Evolutionary conservation across 2,797 vertebrate genomes (phyloP).

Genomic region (Intellagama lesueurii): DNA sequence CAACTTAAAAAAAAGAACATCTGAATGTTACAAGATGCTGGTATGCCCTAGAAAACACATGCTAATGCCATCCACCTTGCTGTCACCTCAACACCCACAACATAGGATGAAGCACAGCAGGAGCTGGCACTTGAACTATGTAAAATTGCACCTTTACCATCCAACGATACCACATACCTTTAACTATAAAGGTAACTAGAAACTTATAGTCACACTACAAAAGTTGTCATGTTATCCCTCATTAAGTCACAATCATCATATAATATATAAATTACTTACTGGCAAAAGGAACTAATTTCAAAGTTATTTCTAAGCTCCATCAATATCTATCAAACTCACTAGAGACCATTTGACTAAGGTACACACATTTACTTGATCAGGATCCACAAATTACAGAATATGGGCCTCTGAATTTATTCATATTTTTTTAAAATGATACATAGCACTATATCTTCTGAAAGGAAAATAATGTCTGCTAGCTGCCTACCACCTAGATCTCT

Average conservation of each 20-base stretch:
- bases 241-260: background rate
- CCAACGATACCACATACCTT: background rate
- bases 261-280: background rate
- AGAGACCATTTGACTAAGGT: background rate
- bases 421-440: too few species aligned
- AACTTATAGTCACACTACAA: background rate
- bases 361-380: background rate
- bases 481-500: background rate
- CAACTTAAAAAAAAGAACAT: background rate
- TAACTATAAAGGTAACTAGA: background rate
- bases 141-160: background rate
- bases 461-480: background rate
- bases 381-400: background rate
- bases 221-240: background rate
- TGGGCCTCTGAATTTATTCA: background rate
- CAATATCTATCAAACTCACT: background rate
- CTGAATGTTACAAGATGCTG: background rate
- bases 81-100: too few species aligned
- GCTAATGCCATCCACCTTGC: too few species aligned
- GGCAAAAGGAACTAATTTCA: background rate
- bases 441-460: background rate
- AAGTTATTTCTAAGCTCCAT: background rate
- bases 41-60: background rate
- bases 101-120: background rate
- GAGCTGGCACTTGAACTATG: background rate